A percentile compares a stretch with the other conserved stretches of the same genome.
Evolutionary conservation across 2,888 invertebrate species (phyloP).

Genomic region (Seira sanloemensis): DNA sequence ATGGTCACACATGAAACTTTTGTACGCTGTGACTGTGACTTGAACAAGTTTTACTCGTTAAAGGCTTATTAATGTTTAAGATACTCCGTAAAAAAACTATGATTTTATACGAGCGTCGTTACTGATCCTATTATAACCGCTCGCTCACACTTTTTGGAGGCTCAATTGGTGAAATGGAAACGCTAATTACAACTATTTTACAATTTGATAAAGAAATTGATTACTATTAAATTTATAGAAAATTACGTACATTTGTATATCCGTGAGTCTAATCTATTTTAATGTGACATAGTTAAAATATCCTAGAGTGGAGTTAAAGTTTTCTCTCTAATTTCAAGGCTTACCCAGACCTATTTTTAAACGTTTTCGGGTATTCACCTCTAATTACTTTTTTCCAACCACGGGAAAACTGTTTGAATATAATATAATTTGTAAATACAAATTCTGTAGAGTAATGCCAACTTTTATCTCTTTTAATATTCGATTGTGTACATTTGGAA

Average conservation of each 20-base stretch:
- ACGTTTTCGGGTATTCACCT: not conserved
- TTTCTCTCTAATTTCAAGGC: too few species aligned
- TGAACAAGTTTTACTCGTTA: not conserved
- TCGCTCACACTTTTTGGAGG: not conserved
- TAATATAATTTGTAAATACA: too few species aligned
- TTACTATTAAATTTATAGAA: too few species aligned
- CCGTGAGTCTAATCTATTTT: not conserved
- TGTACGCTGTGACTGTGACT: not conserved
- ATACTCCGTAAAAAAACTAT: not conserved
- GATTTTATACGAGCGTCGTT: too few species aligned
- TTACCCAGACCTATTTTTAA: too few species aligned
- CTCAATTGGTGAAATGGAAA: constrained; percentile 1
- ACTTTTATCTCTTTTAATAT: too few species aligned
- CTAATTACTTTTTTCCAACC: too few species aligned
- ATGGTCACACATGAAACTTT: not conserved
- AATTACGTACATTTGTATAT: not conserved
- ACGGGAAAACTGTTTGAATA: too few species aligned
- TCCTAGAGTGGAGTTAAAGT: not conserved
- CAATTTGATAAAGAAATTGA: not conserved
- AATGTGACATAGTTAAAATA: too few species aligned
- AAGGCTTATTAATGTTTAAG: not conserved
- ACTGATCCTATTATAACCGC: not conserved
- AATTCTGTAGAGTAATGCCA: too few species aligned
- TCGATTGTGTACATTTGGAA: too few species aligned
- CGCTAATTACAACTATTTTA: not conserved